Percentiles rank a stretch among this genome's conserved stretches.
phyloP scores from a whole-genome alignment of 2,888 invertebrate species.

The Meganola albula region DNA sequence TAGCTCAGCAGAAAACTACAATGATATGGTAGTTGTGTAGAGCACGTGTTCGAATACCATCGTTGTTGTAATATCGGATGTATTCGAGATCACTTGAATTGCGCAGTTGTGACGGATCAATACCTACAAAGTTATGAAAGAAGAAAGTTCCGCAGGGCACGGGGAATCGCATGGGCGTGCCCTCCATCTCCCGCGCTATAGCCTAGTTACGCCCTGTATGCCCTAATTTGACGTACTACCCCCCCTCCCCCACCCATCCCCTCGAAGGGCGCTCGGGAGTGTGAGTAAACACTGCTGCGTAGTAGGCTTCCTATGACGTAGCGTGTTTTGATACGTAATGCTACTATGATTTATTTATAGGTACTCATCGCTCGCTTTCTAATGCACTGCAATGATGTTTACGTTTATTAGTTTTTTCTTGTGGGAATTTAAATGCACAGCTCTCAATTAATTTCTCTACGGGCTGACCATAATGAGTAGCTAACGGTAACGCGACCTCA shows the following conservation, averaged over 20 bases:
- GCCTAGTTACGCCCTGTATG: conserved; percentile 76
- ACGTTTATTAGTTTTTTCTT: conserved; percentile 18
- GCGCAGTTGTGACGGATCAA: conserved; percentile 76
- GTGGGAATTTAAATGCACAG: conserved; percentile 22
- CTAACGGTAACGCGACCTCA: conserved; percentile 26
- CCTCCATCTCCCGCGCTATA: conserved; percentile 67
- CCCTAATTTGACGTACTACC: conserved; percentile 71
- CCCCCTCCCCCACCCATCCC: conserved; percentile 43
- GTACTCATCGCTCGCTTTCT: conserved; percentile 21
- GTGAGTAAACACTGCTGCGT: conserved; percentile 46
- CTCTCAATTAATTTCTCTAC: conserved; percentile 19
- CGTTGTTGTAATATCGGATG: conserved; percentile 51
- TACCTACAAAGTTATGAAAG: conserved; percentile 76
- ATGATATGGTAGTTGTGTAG: too few species aligned
- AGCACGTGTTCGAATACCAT: conserved; percentile 38
- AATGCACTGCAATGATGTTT: conserved; percentile 16
- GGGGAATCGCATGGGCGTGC: conserved; percentile 68
- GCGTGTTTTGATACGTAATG: conserved; percentile 32
- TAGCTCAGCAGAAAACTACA: too few species aligned
- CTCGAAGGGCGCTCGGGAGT: conserved; percentile 35
- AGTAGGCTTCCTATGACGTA: conserved; percentile 30
- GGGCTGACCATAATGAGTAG: conserved; percentile 13
- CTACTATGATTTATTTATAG: conserved; percentile 34
- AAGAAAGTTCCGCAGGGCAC: conserved; percentile 73
- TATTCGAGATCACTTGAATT: conserved; percentile 64